Conservation (phyloP, 1,140 invertebrate species). For the Adoxophyes honmai region DNA sequence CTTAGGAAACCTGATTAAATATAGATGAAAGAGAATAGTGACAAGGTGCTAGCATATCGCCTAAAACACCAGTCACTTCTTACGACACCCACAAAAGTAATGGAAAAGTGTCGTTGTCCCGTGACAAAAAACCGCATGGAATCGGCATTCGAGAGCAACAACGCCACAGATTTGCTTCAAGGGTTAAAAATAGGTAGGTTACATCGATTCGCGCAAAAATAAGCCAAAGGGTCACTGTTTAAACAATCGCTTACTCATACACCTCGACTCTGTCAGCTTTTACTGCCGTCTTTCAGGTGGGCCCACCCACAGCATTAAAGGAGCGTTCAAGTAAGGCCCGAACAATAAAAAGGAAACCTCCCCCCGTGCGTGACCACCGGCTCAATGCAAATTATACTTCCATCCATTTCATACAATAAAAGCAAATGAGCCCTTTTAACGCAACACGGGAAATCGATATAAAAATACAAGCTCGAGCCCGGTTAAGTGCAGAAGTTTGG, state of each 20-base stretch:
- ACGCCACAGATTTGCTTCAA: no score
- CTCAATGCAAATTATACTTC: conserved; percentile 73
- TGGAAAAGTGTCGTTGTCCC: no score
- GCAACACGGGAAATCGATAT: conserved; percentile 72
- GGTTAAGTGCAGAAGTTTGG: neutral
- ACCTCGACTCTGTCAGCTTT: neutral
- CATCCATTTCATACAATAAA: conserved; percentile 74
- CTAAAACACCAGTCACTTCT: no score
- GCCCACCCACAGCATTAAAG: conserved; percentile 14
- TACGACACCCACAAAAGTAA: no score
- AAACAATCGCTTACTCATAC: neutral
- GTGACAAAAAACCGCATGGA: no score
- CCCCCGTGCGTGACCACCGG: conserved; percentile 67
- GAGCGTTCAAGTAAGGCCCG: conserved; percentile 33
- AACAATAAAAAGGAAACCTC: conserved; percentile 68
- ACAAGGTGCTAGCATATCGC: no score
- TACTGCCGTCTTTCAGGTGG: neutral
- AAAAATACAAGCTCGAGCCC: conserved; percentile 49
- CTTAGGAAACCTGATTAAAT: no score
- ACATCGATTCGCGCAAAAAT: no score
- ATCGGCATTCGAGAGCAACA: no score
- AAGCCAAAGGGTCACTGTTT: neutral
- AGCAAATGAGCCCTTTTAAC: conserved; percentile 74
- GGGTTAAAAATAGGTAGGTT: no score
- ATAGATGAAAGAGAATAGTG: no score